Conservation (phyloP, 1,140 invertebrate genomes). For the Drosophila willistoni region DNA sequence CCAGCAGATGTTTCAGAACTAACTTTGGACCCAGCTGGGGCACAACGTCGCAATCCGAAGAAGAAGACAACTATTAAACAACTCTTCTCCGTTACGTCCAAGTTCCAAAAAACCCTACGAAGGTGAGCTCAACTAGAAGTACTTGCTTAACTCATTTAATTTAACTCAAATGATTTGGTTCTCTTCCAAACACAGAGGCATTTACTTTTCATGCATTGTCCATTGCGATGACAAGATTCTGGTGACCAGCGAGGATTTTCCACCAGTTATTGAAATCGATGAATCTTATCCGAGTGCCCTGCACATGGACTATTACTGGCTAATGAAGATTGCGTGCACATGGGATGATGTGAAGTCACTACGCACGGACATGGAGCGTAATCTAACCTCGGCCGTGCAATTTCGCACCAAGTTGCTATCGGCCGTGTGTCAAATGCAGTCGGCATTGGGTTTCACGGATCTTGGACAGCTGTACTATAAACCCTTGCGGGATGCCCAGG, state of each 20-base stretch:
- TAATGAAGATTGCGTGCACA: constrained; percentile 97
- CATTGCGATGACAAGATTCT: constrained; percentile 97
- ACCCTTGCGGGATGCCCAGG: constrained; percentile 93
- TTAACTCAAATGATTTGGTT: neutral
- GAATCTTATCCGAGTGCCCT: constrained; percentile 96
- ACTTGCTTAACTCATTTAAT: neutral
- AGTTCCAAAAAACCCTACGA: constrained; percentile 96
- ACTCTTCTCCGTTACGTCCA: constrained; percentile 95
- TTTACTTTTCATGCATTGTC: constrained; percentile 95
- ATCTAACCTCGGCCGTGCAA: constrained; percentile 93
- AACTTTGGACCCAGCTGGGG: constrained; percentile 85
- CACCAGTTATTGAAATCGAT: constrained; percentile 98
- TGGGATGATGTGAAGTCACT: constrained; percentile 98
- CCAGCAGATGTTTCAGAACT: constrained; percentile 86
- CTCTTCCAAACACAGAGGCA: constrained; percentile 85
- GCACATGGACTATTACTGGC: constrained; percentile 97
- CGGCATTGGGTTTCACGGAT: constrained; percentile 92
- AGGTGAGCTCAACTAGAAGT: constrained; percentile 83
- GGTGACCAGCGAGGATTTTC: constrained; percentile 97
- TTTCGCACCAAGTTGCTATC: constrained; percentile 96
- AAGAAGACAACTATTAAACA: constrained; percentile 97
- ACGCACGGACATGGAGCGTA: constrained; percentile 96
- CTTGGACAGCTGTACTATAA: constrained; percentile 96
- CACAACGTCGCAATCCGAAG: constrained; percentile 87
- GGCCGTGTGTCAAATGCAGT: constrained; percentile 96